Conservation (phyloP, 2,113 vertebrate genomes). For the Cebus imitator region DNA sequence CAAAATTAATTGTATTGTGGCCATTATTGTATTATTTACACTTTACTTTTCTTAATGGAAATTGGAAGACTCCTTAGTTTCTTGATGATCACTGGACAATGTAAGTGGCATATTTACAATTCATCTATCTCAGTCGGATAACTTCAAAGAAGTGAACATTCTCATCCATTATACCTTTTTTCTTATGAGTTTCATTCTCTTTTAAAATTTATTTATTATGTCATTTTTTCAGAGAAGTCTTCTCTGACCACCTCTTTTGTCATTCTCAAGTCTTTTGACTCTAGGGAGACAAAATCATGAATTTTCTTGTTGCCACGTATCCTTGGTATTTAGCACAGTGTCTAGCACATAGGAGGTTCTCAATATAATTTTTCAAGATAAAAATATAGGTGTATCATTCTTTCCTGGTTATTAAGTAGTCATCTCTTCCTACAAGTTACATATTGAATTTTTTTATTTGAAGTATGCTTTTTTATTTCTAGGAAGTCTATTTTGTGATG, state of each 20-base stretch:
- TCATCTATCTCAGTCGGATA: background rate
- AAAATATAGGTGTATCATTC: background rate
- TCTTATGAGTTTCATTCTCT: background rate
- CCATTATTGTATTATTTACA: background rate
- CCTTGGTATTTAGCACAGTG: background rate
- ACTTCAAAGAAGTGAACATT: background rate
- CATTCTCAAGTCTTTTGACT: background rate
- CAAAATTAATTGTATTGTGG: background rate
- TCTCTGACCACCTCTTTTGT: background rate
- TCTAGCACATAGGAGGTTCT: background rate
- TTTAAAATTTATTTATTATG: conserved; percentile 20
- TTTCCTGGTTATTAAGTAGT: background rate
- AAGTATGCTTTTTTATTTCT: background rate
- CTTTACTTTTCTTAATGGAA: background rate
- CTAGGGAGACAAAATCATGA: background rate
- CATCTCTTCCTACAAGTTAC: background rate
- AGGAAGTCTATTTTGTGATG: background rate
- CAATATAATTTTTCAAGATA: background rate
- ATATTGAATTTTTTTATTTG: background rate
- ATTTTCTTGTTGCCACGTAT: background rate
- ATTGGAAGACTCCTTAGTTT: background rate
- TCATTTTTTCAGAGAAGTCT: background rate
- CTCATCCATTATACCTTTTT: background rate
- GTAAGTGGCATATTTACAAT: background rate
- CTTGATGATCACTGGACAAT: background rate